Conservation (phyloP, 2,888 invertebrate species). For the Folsomia manolachei region DNA sequence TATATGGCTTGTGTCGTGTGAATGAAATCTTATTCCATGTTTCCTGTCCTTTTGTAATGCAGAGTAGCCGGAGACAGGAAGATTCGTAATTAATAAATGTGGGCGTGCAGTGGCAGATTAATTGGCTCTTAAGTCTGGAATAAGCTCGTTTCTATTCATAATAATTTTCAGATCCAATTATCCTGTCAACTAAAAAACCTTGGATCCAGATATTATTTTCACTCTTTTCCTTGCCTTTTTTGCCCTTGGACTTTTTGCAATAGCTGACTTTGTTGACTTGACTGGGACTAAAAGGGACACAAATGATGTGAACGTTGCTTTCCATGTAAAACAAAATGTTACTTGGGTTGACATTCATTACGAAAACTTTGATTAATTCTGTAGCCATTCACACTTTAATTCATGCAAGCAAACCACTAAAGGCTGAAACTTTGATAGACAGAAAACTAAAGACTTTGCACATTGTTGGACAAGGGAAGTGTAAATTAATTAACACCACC, state of each 20-base stretch:
- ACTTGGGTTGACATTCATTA: not conserved
- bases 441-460: too few relatives aligned
- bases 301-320: not conserved
- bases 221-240: not conserved
- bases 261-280: not conserved
- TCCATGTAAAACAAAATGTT: not conserved
- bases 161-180: constrained; percentile 12
- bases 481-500: too few relatives aligned
- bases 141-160: constrained; percentile 17
- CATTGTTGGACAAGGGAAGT: too few relatives aligned
- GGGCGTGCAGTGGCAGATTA: constrained; percentile 14
- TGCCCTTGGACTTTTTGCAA: not conserved
- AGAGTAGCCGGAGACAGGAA: not conserved
- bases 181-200: constrained; percentile 5
- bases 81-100: constrained; percentile 7
- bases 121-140: constrained; percentile 8
- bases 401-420: too few relatives aligned
- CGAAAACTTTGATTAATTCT: not conserved
- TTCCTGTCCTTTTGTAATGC: constrained; percentile 2
- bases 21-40: not conserved
- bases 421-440: too few relatives aligned
- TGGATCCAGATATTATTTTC: not conserved
- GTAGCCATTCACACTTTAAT: not conserved
- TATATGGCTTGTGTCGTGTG: not conserved
- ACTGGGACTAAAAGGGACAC: too few relatives aligned